Evolutionary conservation across 2,797 vertebrate species (phyloP), one percentile per base, ranked within the genome.

Genomic region (Vespertilio murinus): DNA sequence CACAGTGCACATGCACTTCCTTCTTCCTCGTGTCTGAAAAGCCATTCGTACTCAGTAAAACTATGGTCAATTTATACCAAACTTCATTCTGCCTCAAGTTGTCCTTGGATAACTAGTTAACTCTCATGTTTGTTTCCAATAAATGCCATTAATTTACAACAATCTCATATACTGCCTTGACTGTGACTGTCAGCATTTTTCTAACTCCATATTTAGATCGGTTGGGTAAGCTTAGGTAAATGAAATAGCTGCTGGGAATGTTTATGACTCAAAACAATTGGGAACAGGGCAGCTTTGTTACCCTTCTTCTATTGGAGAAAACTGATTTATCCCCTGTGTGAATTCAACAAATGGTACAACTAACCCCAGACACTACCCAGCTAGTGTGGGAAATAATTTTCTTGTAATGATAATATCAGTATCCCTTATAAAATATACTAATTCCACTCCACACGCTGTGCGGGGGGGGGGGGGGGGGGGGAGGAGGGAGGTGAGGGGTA

Each of bases 251-350:
- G 75, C 47, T 30, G 12, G 3, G 3, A 0, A 35, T 93, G 64
- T 93, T 96, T 93, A 90, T 59, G 47, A 96, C 69, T 81, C 61
- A 88, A 74, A 82, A 90, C 92, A 93, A 69, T 20, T 35, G n/a
- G 77, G 92, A 96, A 94, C 22, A 90, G 35, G 17, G 30, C 45
- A 77, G 45, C 28, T 59, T 96, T 92, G 54, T 87, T 94, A 38
- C 64, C 30, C 85, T 67, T 84, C 59, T 93, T 93, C 75, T 78
- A 1, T 33, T 87, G 14, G 16, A 0, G 40, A 64, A 97, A 96
- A 94, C 56, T 64, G 25, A 78, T 93, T 96, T 97, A 54, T 97
- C 88, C 87, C 96, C 52, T 54, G 59, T 38, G 88, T 92, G 67
- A 90, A 65, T 49, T 88, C 73, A 91, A 71, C 77, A 93, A 17